Evolutionary conservation across 2,888 invertebrate genomes (phyloP).

Genomic region (Pristionchus entomophagus): DNA sequence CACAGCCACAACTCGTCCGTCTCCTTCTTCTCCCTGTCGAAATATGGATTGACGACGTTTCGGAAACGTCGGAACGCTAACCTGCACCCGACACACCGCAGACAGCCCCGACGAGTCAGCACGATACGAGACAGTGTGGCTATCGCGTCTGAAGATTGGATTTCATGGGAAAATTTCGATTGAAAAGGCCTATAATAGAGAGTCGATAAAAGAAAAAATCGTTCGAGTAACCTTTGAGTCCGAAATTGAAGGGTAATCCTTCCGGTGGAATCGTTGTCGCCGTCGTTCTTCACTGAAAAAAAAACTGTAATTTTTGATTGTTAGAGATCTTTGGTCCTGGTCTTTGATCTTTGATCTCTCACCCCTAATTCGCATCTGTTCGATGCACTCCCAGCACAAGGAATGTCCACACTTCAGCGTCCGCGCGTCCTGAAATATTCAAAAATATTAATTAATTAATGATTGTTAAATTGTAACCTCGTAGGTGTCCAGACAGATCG

Average conservation of each 20-base stretch:
- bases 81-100: slow-evolving; percentile 45
- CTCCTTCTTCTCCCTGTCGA: slow-evolving; percentile 41
- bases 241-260: slow-evolving; percentile 46
- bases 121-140: slow-evolving; percentile 39
- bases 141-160: slow-evolving; percentile 35
- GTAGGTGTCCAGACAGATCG: slow-evolving; percentile 48
- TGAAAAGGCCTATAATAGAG: background rate
- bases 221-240: slow-evolving; percentile 43
- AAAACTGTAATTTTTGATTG: no score
- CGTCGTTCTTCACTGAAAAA: slow-evolving; percentile 44
- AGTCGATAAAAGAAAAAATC: no score
- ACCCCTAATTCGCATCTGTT: slow-evolving; percentile 48
- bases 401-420: slow-evolving; percentile 47
- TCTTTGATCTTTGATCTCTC: no score
- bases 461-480: background rate
- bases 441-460: background rate
- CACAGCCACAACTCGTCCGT: slow-evolving; percentile 47
- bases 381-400: slow-evolving; percentile 48
- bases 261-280: slow-evolving; percentile 44
- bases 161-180: no score
- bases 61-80: background rate
- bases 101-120: slow-evolving; percentile 15
- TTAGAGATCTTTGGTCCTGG: no score
- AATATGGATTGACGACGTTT: background rate
- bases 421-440: slow-evolving; percentile 24